phyloP scores from a whole-genome alignment of 2,797 vertebrate genomes.

The Ambastaia sidthimunki region DNA sequence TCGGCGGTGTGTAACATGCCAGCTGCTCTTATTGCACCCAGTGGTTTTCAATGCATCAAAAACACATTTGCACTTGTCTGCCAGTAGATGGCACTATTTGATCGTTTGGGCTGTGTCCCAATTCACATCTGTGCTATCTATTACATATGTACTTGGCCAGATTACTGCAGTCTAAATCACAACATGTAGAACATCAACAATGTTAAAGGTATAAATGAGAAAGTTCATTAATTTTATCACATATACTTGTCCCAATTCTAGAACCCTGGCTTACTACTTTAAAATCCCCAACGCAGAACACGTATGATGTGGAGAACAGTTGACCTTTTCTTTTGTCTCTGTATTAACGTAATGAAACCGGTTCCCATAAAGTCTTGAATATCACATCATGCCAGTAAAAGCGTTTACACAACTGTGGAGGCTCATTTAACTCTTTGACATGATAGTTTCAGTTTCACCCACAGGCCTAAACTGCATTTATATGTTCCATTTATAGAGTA shows the following conservation, averaged over 20 bases:
- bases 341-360: neutral
- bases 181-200: neutral
- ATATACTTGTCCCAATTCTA: no score
- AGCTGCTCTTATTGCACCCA: neutral
- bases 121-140: neutral
- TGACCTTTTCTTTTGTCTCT: no score
- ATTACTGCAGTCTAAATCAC: neutral
- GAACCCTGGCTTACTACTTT: no score
- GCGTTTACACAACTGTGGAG: neutral
- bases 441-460: neutral
- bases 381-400: neutral
- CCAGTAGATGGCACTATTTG: conserved; percentile 10
- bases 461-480: neutral
- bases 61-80: neutral
- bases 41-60: neutral
- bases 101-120: neutral
- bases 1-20: neutral
- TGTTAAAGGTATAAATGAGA: neutral
- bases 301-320: no score
- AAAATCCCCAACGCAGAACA: no score
- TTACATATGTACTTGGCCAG: neutral
- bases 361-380: neutral
- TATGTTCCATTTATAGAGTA: neutral
- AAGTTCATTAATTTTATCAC: no score
- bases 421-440: neutral